Evolutionary conservation across 2,113 vertebrate species (phyloP), one percentile per base, ranked within the genome.

Genomic region (Trogon melanurus): DNA sequence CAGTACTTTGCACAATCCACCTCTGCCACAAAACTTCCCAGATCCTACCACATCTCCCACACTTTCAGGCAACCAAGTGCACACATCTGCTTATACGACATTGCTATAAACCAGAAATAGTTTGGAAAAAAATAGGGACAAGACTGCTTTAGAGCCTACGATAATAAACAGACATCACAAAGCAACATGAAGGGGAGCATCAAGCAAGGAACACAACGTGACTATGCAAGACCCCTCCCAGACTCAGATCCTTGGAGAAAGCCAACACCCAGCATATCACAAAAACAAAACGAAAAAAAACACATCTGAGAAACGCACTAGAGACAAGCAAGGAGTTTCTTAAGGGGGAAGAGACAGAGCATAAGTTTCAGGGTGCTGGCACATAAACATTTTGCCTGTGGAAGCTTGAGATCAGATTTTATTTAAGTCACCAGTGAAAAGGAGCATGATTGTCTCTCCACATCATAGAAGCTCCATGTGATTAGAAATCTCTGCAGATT

Each of bases 401-500:
- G 82, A 93, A 89, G 38, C 69, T 51, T 57, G 78, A 29, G 50
- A 76, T 90, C 95, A 67, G 34, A 65, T 87, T 79, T 69, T 79
- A 79, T 92, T 82, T 73, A 90, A 69, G 50, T 91, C 76, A 93
- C 72, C 76, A 69, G 72, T 60, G 65, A 85, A 96, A 95, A 97
- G 45, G 4, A 86, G 67, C 20, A 0, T 76, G 74, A 80, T 11
- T 91, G 88, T 90, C 92, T 66, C 83, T 91, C 74, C 78, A 58
- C 41, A 93, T 91, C 47, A 91, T 4, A 87, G 60, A 47, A 84
- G 80, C 78, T 90, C 38, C 5, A 0, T 9, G 25, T 92, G 93
- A 89, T 92, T 60, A 69, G 75, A 88, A 65, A 25, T 72, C 91
- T 93, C 91, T 72, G 87, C 82, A 97, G 93, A 93, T 50, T 91